These are phyloP conservation scores for Nomada flava DNA, from an alignment of 2,888 invertebrate species.

Conservation along the genomic window DNA sequence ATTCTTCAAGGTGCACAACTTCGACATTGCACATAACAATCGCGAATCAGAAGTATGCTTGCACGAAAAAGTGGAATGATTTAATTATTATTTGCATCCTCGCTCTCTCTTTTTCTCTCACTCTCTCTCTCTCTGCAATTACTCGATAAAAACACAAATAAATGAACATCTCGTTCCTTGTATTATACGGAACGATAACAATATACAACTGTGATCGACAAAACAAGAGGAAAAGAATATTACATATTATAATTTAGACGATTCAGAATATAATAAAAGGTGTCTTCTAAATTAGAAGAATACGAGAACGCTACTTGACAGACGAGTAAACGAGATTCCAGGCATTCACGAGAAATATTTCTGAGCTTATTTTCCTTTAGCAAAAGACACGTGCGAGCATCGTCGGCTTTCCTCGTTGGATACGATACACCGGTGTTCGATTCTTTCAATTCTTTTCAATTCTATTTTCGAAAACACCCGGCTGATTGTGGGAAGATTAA, in stretches of 20 bases:
- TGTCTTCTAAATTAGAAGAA: not conserved
- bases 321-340: conserved; percentile 36
- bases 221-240: not conserved
- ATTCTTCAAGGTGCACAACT: conserved; percentile 1
- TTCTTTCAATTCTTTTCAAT: not conserved
- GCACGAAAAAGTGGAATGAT: conserved; percentile 57
- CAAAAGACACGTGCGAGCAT: conserved; percentile 49
- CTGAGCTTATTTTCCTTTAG: conserved; percentile 44
- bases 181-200: not conserved
- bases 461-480: not conserved
- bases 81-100: conserved; percentile 41
- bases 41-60: conserved; percentile 28
- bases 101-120: not conserved
- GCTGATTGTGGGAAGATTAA: conserved; percentile 2
- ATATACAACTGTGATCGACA: conserved; percentile 6
- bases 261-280: conserved; percentile 1
- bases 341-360: conserved; percentile 9
- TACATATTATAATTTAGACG: conserved; percentile 10
- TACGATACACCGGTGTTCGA: not conserved
- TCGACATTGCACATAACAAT: conserved; percentile 39
- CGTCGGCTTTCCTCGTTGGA: conserved; percentile 41
- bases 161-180: not conserved
- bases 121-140: not conserved
- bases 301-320: conserved; percentile 8
- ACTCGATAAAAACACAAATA: not conserved